A percentile compares a stretch with the other conserved stretches of the same genome.
phyloP scores from a whole-genome alignment of 2,797 vertebrate genomes.

The Bucorvus abyssinicus region DNA sequence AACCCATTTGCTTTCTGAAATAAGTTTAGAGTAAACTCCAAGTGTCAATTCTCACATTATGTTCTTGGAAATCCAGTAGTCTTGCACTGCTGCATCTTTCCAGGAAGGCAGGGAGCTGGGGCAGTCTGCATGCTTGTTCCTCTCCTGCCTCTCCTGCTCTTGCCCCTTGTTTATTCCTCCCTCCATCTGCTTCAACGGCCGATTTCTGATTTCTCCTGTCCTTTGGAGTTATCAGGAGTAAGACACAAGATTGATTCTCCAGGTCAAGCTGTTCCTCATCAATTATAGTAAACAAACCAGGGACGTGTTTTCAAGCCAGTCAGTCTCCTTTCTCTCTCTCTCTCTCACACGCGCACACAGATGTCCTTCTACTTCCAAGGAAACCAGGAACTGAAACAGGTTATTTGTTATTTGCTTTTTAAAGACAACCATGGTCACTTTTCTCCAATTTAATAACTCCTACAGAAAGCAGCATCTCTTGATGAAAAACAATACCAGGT shows the following conservation, averaged over 20 bases:
- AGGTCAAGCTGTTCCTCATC: constrained; percentile 57
- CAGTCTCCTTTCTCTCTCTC: constrained; percentile 14
- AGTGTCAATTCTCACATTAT: not conserved
- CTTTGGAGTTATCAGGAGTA: constrained; percentile 51
- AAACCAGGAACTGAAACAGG: not conserved
- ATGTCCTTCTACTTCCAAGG: constrained; percentile 28
- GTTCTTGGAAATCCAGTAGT: not conserved
- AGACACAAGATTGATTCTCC: constrained; percentile 64
- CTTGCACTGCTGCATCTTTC: not conserved
- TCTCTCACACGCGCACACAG: not conserved
- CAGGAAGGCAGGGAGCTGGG: not conserved
- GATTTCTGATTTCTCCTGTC: constrained; percentile 51
- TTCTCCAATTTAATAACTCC: not conserved
- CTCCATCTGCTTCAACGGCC: not conserved
- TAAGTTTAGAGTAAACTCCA: not conserved
- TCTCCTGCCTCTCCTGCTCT: not conserved
- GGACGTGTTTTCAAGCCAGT: constrained; percentile 41
- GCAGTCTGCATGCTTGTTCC: not conserved
- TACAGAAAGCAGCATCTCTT: not conserved
- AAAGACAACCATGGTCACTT: not conserved
- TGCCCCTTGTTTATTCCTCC: not conserved
- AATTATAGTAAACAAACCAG: constrained; percentile 62
- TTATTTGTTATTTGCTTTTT: constrained; percentile 15
- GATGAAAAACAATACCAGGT: not conserved
- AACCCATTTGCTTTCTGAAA: not conserved